Percentiles rank a stretch among this genome's conserved stretches.
These are phyloP conservation scores for Pemphigus obesinymphae DNA, from an alignment of 1,140 invertebrate genomes.

Conservation along the genomic window DNA sequence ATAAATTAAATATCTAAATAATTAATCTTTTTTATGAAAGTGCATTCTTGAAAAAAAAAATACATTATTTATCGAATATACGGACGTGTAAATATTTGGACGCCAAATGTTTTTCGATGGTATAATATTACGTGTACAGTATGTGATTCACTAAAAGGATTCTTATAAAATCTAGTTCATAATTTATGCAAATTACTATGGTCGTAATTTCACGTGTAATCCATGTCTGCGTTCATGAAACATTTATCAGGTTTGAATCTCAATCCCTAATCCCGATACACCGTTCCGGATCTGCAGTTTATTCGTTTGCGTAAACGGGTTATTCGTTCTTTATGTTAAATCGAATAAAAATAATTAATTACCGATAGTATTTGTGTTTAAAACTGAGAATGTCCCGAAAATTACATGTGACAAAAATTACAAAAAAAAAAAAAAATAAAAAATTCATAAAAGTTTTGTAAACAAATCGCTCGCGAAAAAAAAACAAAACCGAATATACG, in stretches of 20 bases:
- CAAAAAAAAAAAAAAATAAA: too few species aligned
- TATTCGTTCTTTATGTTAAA: neutral
- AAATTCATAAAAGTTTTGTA: too few species aligned
- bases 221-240: neutral
- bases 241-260: neutral
- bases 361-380: neutral
- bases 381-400: too few species aligned
- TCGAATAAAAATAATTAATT: neutral
- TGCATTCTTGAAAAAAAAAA: neutral
- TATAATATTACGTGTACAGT: too few species aligned
- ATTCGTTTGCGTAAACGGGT: neutral
- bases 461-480: too few species aligned
- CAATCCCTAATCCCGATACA: constrained; percentile 2
- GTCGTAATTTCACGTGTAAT: neutral
- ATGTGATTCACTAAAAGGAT: neutral
- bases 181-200: neutral
- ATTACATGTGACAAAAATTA: too few species aligned
- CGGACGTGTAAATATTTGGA: neutral
- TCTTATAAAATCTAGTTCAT: neutral
- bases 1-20: neutral
- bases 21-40: neutral
- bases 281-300: neutral
- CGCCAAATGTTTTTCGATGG: neutral
- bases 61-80: neutral
- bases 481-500: too few species aligned